Percentiles rank a stretch among this genome's conserved stretches.
Evolutionary conservation across 2,888 invertebrate genomes (phyloP).

Genomic region (Netelia fuscicornis): DNA sequence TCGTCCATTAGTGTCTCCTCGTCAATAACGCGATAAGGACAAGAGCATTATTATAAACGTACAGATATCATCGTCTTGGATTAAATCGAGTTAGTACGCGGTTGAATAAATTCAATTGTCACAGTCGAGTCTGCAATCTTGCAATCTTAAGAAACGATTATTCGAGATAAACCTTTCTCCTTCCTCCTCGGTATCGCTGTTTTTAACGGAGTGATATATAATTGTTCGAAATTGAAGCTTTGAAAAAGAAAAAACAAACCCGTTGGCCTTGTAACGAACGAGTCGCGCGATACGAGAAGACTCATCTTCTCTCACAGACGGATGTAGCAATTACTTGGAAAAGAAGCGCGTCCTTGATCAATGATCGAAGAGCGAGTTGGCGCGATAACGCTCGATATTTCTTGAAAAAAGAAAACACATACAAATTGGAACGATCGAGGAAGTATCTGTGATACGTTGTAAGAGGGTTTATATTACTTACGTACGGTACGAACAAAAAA

Average conservation of each 20-base stretch:
- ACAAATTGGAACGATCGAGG: background rate
- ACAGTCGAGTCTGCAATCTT: background rate
- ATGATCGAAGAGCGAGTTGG: background rate
- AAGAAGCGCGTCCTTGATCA: slow-evolving; percentile 8
- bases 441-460: background rate
- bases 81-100: background rate
- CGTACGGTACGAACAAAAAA: background rate
- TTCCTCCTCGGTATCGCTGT: too few species aligned
- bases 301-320: slow-evolving; percentile 35
- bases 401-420: background rate
- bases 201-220: slow-evolving; percentile 2
- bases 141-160: slow-evolving; percentile 22
- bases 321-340: background rate
- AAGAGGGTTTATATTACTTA: background rate
- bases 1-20: background rate
- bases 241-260: slow-evolving; percentile 30
- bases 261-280: slow-evolving; percentile 41
- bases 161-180: background rate
- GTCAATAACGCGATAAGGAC: background rate
- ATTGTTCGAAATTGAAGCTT: slow-evolving; percentile 49
- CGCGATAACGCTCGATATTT: background rate
- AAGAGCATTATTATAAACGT: background rate
- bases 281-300: slow-evolving; percentile 31
- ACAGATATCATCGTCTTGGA: background rate
- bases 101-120: background rate